A percentile compares a stretch with the other conserved stretches of the same genome.
These are phyloP conservation scores for Mythimna ferrago DNA, from an alignment of 2,888 invertebrate species.

Conservation along the genomic window DNA sequence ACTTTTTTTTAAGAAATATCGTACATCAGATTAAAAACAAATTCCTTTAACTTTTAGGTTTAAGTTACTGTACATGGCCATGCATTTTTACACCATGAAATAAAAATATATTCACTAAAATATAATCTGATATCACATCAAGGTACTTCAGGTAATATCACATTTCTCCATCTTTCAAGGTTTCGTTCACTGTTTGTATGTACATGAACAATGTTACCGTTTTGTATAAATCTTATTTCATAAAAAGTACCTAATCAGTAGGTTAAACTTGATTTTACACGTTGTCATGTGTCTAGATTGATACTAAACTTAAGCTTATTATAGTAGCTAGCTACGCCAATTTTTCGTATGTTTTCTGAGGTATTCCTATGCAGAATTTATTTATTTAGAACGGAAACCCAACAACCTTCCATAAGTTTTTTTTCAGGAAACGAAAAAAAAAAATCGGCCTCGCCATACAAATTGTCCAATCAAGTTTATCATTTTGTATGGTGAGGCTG, in stretches of 20 bases:
- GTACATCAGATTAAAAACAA: background rate
- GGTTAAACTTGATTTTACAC: too few species aligned
- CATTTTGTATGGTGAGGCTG: too few species aligned
- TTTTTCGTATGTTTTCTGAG: background rate
- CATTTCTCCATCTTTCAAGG: constrained; percentile 39
- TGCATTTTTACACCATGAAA: constrained; percentile 17
- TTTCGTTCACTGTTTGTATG: background rate
- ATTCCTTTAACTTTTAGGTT: background rate
- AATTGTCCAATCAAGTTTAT: too few species aligned
- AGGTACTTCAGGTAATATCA: constrained; percentile 31
- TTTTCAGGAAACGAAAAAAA: too few species aligned
- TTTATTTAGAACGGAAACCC: background rate
- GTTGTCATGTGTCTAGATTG: too few species aligned
- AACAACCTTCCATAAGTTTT: too few species aligned
- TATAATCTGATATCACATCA: constrained; percentile 14
- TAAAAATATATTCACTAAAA: constrained; percentile 12
- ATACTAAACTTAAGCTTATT: background rate
- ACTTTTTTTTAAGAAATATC: background rate
- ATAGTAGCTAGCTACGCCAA: background rate
- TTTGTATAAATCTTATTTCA: background rate
- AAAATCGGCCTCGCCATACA: too few species aligned
- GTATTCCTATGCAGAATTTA: background rate
- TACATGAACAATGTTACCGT: background rate
- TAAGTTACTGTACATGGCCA: constrained; percentile 5
- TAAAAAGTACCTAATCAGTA: too few species aligned